Base-by-base conservation (phyloP, 2,113 vertebrate genomes). In the Fregata magnificens region DNA sequence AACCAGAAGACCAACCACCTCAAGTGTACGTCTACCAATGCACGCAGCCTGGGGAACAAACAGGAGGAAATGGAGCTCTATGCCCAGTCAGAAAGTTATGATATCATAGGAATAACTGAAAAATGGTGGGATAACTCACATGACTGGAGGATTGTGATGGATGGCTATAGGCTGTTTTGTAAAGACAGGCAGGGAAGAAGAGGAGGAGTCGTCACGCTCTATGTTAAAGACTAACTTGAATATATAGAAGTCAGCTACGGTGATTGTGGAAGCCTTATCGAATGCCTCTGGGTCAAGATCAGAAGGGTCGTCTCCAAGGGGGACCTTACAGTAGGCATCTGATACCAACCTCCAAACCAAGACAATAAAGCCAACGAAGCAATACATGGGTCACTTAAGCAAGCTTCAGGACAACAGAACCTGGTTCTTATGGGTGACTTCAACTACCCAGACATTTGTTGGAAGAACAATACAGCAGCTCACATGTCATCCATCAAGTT, bases 221-320 rank as follows among this genome's bases (percentile, higher is more conserved):
- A 22, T 56, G 14, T 34, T 55, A 56, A 85, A 55, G 9, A 47
- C n/a, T n/a, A 28, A 18, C 70, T 65, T 47, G 11, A 55, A 66
- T 24, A 24, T n/a, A 31, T 31, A 72, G 25, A 62, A 82, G 7
- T 70, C 22, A 82, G 4, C 13, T 40, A 49, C 3, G 1, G 4
- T 1, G 0, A 58, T 26, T 38, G 21, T 32, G 21, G 16, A 79
- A 70, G 19, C 11, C n/a, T 22, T 50, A 10, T 16, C 1, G 4
- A 63, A 45, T 55, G 8, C 7, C 26, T 49, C 40, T 44, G 32
- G 7, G 28, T 74, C 49, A 38, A 65, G 49, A 65, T 38, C 49
- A 47, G 3, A n/a, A n/a, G n/a, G n/a, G n/a, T n/a, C n/a, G n/a
- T n/a, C n/a, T n/a, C n/a, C n/a, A n/a, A n/a, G n/a, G n/a, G n/a